Evolutionary conservation across 2,797 vertebrate genomes (phyloP).

Genomic region (Helostoma temminkii): DNA sequence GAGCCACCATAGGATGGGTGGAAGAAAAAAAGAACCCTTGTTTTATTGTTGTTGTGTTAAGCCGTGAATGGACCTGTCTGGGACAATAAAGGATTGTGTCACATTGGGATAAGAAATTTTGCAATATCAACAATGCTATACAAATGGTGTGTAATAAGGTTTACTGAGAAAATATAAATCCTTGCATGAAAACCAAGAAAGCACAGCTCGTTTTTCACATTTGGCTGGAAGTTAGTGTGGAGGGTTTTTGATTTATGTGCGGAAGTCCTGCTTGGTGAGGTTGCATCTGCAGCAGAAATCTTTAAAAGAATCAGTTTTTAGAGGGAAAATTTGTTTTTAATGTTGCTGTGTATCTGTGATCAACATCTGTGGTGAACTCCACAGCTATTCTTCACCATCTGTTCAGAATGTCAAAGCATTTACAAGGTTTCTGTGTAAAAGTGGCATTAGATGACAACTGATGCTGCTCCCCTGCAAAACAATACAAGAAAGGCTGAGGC

Average conservation of each 20-base stretch:
- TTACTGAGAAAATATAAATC: constrained; percentile 69
- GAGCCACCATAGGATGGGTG: constrained; percentile 66
- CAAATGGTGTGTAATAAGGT: constrained; percentile 73
- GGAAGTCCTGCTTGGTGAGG: constrained; percentile 33
- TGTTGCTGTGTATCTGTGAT: constrained; percentile 32
- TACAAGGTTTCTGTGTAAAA: constrained; percentile 41
- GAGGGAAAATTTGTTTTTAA: constrained; percentile 26
- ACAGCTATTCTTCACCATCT: constrained; percentile 42
- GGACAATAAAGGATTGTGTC: constrained; percentile 79
- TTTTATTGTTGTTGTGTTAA: constrained; percentile 81
- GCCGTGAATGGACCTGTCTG: constrained; percentile 80
- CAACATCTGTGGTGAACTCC: constrained; percentile 43
- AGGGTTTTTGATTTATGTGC: constrained; percentile 63
- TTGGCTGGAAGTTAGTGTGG: constrained; percentile 49
- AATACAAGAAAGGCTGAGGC: constrained; percentile 62
- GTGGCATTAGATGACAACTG: constrained; percentile 54
- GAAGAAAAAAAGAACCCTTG: constrained; percentile 69
- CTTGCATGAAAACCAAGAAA: constrained; percentile 62
- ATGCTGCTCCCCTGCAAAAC: constrained; percentile 51
- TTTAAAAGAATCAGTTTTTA: constrained; percentile 2
- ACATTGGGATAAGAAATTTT: constrained; percentile 71
- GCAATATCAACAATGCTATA: constrained; percentile 75
- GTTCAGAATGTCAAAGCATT: constrained; percentile 46
- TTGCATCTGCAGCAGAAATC: constrained; percentile 37
- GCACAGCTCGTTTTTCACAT: constrained; percentile 60